These are phyloP conservation scores for Drosophila pseudotakahashii DNA, from an alignment of 2,888 invertebrate genomes.

Conservation along the genomic window DNA sequence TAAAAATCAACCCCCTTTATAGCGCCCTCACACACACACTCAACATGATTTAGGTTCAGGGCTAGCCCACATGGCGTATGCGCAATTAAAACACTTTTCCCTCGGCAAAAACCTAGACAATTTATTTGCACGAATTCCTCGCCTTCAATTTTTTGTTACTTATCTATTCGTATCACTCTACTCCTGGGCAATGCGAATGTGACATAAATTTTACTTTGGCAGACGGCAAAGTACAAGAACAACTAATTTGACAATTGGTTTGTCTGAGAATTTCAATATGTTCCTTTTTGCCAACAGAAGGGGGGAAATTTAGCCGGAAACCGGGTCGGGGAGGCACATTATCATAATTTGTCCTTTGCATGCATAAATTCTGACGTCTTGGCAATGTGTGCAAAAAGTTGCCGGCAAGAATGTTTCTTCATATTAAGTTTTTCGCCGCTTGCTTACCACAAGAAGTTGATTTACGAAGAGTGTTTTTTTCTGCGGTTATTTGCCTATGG, in stretches of 20 bases:
- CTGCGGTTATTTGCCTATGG: slow-evolving; percentile 3
- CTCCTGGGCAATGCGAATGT: neutral
- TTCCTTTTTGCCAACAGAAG: slow-evolving; percentile 12
- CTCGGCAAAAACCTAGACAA: slow-evolving; percentile 28
- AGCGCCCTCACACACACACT: neutral
- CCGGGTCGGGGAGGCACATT: slow-evolving; percentile 18
- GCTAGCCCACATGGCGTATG: slow-evolving; percentile 53
- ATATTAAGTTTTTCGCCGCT: slow-evolving; percentile 26
- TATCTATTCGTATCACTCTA: slow-evolving; percentile 30
- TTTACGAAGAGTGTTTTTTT: slow-evolving; percentile 20
- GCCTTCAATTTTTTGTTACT: slow-evolving; percentile 11
- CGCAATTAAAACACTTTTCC: slow-evolving; percentile 64
- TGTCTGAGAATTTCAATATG: slow-evolving; percentile 74
- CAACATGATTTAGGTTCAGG: slow-evolving; percentile 41
- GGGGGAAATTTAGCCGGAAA: neutral
- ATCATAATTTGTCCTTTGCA: slow-evolving; percentile 47
- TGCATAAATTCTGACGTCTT: slow-evolving; percentile 61
- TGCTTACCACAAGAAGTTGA: slow-evolving; percentile 36
- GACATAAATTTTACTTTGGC: slow-evolving; percentile 46
- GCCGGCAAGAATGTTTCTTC: slow-evolving; percentile 35
- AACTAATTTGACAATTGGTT: slow-evolving; percentile 56
- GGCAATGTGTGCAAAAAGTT: slow-evolving; percentile 36
- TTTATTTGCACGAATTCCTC: slow-evolving; percentile 29
- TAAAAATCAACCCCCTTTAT: neutral
- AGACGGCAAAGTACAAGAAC: slow-evolving; percentile 18